Percentiles rank a stretch among this genome's conserved stretches.
These are phyloP conservation scores for Lepus americanus DNA, from an alignment of 2,113 vertebrate genomes.

Conservation along the genomic window DNA sequence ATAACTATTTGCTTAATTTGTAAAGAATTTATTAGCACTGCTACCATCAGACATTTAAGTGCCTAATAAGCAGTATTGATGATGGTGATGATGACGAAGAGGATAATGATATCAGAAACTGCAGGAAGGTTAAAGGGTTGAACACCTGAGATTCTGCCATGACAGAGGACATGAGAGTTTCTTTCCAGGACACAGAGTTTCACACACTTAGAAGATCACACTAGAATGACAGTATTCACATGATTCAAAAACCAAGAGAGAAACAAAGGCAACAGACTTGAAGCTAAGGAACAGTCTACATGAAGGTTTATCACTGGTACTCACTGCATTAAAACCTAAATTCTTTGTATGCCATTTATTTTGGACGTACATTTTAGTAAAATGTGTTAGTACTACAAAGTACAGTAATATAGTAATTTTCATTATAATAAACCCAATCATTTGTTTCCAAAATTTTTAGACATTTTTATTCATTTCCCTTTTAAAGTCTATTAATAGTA, in stretches of 20 bases:
- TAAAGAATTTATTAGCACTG: not conserved
- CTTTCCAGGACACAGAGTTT: not conserved
- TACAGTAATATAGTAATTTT: not conserved
- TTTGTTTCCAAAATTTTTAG: not conserved
- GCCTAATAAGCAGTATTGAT: not conserved
- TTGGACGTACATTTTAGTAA: slow-evolving; percentile 42
- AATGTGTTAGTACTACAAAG: not conserved
- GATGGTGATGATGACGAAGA: not conserved
- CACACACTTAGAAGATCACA: slow-evolving; percentile 27
- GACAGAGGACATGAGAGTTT: not conserved
- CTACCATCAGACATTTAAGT: slow-evolving; percentile 1
- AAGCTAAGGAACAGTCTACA: not conserved
- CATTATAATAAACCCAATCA: not conserved
- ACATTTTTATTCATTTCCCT: not conserved
- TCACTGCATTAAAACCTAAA: slow-evolving; percentile 23
- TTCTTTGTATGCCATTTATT: not conserved
- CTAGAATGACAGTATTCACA: not conserved
- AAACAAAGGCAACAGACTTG: not conserved
- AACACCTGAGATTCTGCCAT: slow-evolving; percentile 13
- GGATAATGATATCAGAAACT: not conserved
- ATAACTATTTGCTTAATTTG: not conserved
- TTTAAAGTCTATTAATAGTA: slow-evolving; percentile 21
- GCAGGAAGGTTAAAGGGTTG: not conserved
- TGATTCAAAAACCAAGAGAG: not conserved
- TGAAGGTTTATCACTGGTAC: not conserved